A percentile compares a stretch with the other conserved stretches of the same genome.
Evolutionary conservation across 2,888 invertebrate species (phyloP).

Genomic region (Andrena trimmerana): DNA sequence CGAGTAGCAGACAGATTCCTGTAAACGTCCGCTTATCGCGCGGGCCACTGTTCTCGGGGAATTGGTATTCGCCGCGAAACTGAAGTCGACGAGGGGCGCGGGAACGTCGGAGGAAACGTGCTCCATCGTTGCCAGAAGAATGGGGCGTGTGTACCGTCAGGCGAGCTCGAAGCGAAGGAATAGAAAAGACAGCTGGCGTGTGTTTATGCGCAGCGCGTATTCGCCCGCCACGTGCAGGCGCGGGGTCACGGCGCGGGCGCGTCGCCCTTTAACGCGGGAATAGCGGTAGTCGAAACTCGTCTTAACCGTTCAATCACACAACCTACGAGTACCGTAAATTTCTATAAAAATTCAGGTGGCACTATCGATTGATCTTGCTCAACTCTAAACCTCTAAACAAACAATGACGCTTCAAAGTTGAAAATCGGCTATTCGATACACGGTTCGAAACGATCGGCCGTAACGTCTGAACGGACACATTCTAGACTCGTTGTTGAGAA

Average conservation of each 20-base stretch:
- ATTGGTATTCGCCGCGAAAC: background rate
- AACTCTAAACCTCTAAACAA: background rate
- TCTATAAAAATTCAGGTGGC: background rate
- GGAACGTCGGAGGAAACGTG: no score
- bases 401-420: background rate
- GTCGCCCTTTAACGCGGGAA: constrained; percentile 42
- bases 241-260: background rate
- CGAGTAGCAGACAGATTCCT: constrained; percentile 11
- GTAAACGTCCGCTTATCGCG: constrained; percentile 16
- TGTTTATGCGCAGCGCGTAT: constrained; percentile 29
- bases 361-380: no score
- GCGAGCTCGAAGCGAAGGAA: constrained; percentile 1
- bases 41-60: background rate
- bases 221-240: background rate
- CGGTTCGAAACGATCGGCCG: background rate
- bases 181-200: constrained; percentile 21
- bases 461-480: background rate
- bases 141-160: constrained; percentile 22
- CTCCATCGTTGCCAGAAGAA: background rate
- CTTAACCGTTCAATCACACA: background rate
- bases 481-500: background rate
- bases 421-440: background rate
- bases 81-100: background rate
- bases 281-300: background rate
- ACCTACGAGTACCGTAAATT: background rate